Evolutionary conservation across 2,113 vertebrate genomes (phyloP).

Genomic region (Dinomys branickii): DNA sequence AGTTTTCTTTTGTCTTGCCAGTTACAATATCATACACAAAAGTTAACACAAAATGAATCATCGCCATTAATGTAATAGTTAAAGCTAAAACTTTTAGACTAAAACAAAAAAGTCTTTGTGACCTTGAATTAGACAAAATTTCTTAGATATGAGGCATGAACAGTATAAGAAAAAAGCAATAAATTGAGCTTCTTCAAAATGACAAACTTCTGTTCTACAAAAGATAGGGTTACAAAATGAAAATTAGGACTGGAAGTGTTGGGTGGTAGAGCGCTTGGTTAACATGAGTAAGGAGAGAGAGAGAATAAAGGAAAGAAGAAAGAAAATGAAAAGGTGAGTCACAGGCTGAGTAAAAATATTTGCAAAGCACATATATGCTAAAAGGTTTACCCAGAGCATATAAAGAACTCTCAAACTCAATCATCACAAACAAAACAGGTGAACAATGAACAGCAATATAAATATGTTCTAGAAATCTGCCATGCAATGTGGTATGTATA

Average conservation of each 20-base stretch:
- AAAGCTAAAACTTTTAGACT: neutral
- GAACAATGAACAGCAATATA: neutral
- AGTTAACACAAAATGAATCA: conserved; percentile 19
- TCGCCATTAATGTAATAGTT: neutral
- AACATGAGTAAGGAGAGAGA: neutral
- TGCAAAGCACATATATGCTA: conserved; percentile 5
- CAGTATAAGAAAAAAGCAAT: neutral
- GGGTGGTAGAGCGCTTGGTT: neutral
- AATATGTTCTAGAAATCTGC: neutral
- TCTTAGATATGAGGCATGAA: neutral
- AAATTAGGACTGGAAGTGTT: neutral
- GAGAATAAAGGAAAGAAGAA: neutral
- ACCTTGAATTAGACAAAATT: neutral
- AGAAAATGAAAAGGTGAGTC: neutral
- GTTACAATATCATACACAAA: neutral
- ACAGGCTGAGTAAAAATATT: neutral
- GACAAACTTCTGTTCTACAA: neutral
- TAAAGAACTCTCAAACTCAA: neutral
- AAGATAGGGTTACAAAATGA: conserved; percentile 16
- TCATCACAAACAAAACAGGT: neutral
- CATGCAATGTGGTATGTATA: neutral
- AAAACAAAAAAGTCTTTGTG: neutral
- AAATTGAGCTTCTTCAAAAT: neutral
- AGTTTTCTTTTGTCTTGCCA: neutral
- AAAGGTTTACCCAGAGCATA: neutral